Conservation (phyloP, 2,888 invertebrate genomes). For the Tolmerus cingulatus region DNA sequence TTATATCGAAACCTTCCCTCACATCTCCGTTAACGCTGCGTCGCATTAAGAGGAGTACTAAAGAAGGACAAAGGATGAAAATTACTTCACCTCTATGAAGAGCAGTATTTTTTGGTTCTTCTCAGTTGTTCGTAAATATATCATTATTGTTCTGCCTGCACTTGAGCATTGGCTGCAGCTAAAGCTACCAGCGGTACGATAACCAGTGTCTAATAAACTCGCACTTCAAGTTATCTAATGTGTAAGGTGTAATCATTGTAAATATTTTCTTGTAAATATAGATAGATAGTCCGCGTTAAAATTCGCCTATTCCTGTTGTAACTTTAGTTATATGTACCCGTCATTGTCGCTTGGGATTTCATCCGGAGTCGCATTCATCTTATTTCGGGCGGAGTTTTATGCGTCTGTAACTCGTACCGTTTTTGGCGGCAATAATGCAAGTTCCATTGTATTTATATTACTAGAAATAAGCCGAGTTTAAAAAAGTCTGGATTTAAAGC, state of each 20-base stretch:
- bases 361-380: background rate
- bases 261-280: background rate
- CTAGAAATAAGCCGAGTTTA: background rate
- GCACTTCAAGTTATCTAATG: background rate
- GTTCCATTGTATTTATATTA: background rate
- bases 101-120: background rate
- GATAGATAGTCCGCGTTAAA: background rate
- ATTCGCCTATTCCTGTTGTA: background rate
- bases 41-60: background rate
- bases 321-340: background rate
- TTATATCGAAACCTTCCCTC: background rate
- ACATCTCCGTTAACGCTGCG: slow-evolving; percentile 2
- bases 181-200: background rate
- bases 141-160: background rate
- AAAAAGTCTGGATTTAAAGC: background rate
- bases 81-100: slow-evolving; percentile 10
- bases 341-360: background rate
- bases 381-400: background rate
- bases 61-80: background rate
- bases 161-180: background rate
- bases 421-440: background rate
- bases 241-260: background rate
- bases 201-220: background rate
- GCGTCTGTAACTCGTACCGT: background rate
- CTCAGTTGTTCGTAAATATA: background rate